phyloP scores from a whole-genome alignment of 1,140 invertebrate genomes.

The Steinernema khuongi region DNA sequence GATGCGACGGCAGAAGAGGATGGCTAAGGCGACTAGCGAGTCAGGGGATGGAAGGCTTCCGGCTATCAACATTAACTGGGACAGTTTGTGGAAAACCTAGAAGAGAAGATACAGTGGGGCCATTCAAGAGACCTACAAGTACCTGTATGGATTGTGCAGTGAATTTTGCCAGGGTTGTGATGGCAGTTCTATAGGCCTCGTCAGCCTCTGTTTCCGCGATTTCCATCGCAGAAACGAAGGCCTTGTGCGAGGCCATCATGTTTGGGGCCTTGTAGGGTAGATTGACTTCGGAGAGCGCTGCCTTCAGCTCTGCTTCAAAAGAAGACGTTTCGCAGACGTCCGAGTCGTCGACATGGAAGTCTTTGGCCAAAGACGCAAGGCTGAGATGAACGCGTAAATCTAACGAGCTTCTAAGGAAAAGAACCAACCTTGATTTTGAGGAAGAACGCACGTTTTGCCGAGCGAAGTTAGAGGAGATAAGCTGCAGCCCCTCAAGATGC shows the following conservation, averaged over 20 bases:
- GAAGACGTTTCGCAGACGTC: conserved; percentile 38
- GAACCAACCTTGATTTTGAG: not conserved
- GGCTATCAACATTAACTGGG: conserved; percentile 11
- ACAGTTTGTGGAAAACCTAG: conserved; percentile 14
- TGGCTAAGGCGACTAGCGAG: not conserved
- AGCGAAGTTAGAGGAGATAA: not conserved
- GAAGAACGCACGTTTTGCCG: not conserved
- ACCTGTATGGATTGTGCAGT: conserved; percentile 12
- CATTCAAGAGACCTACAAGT: not conserved
- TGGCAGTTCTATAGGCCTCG: not conserved
- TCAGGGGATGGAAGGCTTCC: not conserved
- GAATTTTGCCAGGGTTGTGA: not conserved
- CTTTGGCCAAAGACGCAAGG: conserved; percentile 35
- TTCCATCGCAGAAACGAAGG: not conserved
- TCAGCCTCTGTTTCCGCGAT: not conserved
- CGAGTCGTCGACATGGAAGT: conserved; percentile 41
- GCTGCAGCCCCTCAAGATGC: not conserved
- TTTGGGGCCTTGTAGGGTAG: conserved; percentile 36
- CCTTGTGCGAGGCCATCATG: not conserved
- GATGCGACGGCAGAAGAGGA: conserved; percentile 13
- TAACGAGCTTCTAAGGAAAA: not conserved
- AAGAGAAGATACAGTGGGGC: not conserved
- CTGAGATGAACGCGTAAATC: conserved; percentile 22
- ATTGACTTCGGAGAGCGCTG: conserved; percentile 20
- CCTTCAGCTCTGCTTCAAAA: conserved; percentile 35